Conservation (phyloP, 2,888 invertebrate species). For the Spilarctia lutea region DNA sequence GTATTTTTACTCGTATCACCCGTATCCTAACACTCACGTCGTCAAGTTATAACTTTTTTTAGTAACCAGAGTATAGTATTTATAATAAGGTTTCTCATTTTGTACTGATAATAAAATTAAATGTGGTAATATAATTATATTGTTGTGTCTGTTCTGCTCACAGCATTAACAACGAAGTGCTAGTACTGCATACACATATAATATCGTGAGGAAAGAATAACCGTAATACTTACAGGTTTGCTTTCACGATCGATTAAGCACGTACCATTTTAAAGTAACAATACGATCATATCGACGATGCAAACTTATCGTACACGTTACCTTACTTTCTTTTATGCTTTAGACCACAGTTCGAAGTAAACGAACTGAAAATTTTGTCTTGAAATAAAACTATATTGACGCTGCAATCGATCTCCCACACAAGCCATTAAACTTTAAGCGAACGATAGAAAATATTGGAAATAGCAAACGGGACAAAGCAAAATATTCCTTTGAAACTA, state of each 20-base stretch:
- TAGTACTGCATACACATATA: conserved; percentile 4
- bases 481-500: conserved; percentile 76
- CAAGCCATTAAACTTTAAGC: conserved; percentile 78
- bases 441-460: conserved; percentile 73
- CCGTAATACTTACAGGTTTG: conserved; percentile 37
- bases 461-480: conserved; percentile 71
- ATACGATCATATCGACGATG: conserved; percentile 50
- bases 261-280: conserved; percentile 52
- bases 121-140: neutral
- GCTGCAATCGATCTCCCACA: conserved; percentile 70
- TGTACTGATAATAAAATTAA: neutral
- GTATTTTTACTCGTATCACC: conserved; percentile 18
- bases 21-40: neutral
- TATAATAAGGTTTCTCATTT: neutral
- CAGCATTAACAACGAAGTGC: too few relatives aligned
- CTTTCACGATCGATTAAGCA: conserved; percentile 53
- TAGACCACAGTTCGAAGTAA: conserved; percentile 56
- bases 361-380: conserved; percentile 72
- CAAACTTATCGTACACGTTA: conserved; percentile 52
- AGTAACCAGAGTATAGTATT: neutral
- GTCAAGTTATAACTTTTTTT: neutral
- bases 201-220: conserved; percentile 41
- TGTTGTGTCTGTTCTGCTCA: too few relatives aligned
- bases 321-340: conserved; percentile 54
- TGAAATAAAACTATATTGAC: conserved; percentile 79